Conservation (phyloP, 2,113 vertebrate genomes). For the Poecile atricapillus region DNA sequence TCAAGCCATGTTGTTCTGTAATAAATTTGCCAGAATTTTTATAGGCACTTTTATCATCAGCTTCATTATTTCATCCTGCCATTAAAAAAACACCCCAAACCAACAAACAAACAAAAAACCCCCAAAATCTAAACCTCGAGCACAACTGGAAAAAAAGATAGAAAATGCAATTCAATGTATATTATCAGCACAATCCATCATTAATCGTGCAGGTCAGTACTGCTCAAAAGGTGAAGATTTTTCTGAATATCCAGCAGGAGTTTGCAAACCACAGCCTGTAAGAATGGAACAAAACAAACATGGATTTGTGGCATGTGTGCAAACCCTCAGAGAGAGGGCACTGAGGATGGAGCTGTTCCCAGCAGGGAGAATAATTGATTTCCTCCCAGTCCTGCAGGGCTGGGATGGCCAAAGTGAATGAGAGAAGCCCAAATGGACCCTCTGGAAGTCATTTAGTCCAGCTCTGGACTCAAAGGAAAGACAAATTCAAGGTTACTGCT, state of each 20-base stretch:
- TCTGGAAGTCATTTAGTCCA: neutral
- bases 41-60: constrained; percentile 56
- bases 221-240: neutral
- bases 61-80: constrained; percentile 23
- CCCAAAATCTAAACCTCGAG: neutral
- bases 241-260: neutral
- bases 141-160: neutral
- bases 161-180: neutral
- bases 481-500: neutral
- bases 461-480: neutral
- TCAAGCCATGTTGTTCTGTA: constrained; percentile 41
- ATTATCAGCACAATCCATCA: neutral
- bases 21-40: constrained; percentile 65
- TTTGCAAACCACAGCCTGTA: neutral
- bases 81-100: neutral
- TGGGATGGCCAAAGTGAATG: neutral
- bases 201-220: neutral
- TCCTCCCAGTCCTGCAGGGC: neutral
- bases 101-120: neutral
- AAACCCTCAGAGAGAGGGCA: neutral
- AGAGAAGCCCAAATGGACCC: neutral
- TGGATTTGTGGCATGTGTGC: accelerated
- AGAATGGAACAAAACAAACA: neutral
- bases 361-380: neutral
- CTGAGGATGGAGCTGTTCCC: neutral